Evolutionary conservation across 2,113 vertebrate genomes (phyloP).

Genomic region (Sylvia atricapilla): DNA sequence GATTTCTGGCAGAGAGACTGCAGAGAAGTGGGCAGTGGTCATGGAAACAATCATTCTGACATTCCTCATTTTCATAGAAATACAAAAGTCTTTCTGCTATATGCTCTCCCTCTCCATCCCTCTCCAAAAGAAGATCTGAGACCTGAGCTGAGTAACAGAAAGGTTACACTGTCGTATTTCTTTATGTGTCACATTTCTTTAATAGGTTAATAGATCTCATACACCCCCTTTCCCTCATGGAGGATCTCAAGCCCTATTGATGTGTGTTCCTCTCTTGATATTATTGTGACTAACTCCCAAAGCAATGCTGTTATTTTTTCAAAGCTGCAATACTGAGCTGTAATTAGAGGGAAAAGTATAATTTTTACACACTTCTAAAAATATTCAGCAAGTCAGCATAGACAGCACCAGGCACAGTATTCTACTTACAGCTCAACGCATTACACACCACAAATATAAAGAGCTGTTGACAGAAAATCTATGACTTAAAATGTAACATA

Average conservation of each 20-base stretch:
- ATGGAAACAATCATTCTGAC: neutral
- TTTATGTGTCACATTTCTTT: neutral
- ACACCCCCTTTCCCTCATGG: neutral
- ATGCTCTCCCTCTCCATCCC: neutral
- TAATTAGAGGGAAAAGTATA: neutral
- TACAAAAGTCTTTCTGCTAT: neutral
- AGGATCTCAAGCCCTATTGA: neutral
- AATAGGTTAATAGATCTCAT: neutral
- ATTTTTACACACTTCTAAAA: neutral
- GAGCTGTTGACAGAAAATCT: conserved; percentile 67
- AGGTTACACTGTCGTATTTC: neutral
- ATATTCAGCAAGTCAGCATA: neutral
- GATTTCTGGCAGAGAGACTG: neutral
- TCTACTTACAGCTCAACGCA: conserved; percentile 15
- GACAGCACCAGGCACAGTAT: neutral
- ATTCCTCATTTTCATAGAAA: neutral
- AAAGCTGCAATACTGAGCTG: neutral
- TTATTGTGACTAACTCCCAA: neutral
- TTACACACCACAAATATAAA: conserved; percentile 9
- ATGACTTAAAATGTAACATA: neutral
- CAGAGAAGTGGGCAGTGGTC: neutral
- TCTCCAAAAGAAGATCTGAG: neutral
- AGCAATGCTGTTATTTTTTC: neutral
- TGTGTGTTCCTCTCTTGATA: neutral
- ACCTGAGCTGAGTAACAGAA: neutral